Percentiles rank a stretch among this genome's conserved stretches.
phyloP scores from a whole-genome alignment of 2,888 invertebrate species.

The Acleris literana region DNA sequence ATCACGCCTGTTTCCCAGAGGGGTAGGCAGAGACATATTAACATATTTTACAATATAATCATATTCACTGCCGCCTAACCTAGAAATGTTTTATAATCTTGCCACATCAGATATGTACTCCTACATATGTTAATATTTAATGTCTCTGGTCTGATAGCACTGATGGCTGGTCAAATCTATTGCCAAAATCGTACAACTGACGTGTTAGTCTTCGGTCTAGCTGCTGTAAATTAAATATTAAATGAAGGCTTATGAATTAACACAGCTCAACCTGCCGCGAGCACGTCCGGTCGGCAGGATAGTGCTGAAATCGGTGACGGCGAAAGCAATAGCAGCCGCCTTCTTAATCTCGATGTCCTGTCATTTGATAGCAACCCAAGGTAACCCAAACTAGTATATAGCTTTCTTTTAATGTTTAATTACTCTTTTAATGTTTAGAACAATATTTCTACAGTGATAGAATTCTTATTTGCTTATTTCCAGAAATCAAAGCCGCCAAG shows the following conservation, averaged over 20 bases:
- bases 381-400: background rate
- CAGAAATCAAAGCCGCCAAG: constrained; percentile 53
- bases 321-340: constrained; percentile 56
- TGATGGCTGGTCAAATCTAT: background rate
- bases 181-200: background rate
- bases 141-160: too few relatives aligned
- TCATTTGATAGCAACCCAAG: constrained; percentile 64
- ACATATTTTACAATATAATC: too few relatives aligned
- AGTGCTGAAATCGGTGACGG: constrained; percentile 54
- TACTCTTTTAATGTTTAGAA: constrained; percentile 5
- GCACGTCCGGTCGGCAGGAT: constrained; percentile 56
- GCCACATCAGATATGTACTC: too few relatives aligned
- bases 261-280: constrained; percentile 50
- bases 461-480: constrained; percentile 42
- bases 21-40: too few relatives aligned
- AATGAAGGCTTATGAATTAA: constrained; percentile 2
- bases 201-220: background rate
- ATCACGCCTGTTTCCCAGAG: too few relatives aligned
- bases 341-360: constrained; percentile 67
- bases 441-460: background rate
- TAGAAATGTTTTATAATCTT: too few relatives aligned
- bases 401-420: constrained; percentile 5
- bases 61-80: too few relatives aligned
- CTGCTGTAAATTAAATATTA: background rate
- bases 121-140: too few relatives aligned